Evolutionary conservation across 2,888 invertebrate species (phyloP).

Genomic region (Leuctra nigra): DNA sequence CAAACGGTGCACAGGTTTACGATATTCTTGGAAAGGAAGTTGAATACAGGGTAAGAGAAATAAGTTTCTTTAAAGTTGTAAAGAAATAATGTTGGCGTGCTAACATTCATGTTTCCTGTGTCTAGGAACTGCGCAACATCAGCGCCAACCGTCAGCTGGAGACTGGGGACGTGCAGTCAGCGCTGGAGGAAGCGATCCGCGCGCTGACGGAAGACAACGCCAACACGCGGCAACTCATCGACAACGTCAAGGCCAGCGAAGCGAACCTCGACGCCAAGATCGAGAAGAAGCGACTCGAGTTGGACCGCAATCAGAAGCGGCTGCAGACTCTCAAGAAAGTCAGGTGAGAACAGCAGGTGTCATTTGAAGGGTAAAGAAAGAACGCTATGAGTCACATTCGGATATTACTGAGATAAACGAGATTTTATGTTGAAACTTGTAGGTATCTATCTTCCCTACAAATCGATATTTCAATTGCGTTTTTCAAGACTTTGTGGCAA

Average conservation of each 20-base stretch:
- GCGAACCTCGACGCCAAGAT: slow-evolving; percentile 86
- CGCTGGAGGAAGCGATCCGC: slow-evolving; percentile 67
- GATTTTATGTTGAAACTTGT: too few species aligned
- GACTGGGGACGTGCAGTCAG: slow-evolving; percentile 67
- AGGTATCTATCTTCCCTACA: too few species aligned
- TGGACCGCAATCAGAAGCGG: slow-evolving; percentile 89
- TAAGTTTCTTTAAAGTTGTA: slow-evolving; percentile 1
- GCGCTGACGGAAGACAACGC: slow-evolving; percentile 61
- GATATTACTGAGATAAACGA: too few species aligned
- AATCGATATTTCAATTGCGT: too few species aligned
- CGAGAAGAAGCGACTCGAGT: slow-evolving; percentile 80
- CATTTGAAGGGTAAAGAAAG: too few species aligned
- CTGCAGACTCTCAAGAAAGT: slow-evolving; percentile 91
- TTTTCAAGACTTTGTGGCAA: too few species aligned
- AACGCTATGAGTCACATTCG: too few species aligned
- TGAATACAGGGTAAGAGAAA: slow-evolving; percentile 58
- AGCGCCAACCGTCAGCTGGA: slow-evolving; percentile 82
- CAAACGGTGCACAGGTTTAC: slow-evolving; percentile 82
- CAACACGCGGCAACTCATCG: slow-evolving; percentile 69
- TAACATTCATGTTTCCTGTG: slow-evolving; percentile 14
- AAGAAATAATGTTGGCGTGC: background rate
- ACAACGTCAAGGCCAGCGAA: slow-evolving; percentile 81
- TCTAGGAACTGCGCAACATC: slow-evolving; percentile 64
- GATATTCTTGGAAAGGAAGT: slow-evolving; percentile 89
- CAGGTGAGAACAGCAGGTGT: too few species aligned